These are phyloP conservation scores for Ommatoiulus sabulosus DNA, from an alignment of 2,888 invertebrate species.

Conservation along the genomic window DNA sequence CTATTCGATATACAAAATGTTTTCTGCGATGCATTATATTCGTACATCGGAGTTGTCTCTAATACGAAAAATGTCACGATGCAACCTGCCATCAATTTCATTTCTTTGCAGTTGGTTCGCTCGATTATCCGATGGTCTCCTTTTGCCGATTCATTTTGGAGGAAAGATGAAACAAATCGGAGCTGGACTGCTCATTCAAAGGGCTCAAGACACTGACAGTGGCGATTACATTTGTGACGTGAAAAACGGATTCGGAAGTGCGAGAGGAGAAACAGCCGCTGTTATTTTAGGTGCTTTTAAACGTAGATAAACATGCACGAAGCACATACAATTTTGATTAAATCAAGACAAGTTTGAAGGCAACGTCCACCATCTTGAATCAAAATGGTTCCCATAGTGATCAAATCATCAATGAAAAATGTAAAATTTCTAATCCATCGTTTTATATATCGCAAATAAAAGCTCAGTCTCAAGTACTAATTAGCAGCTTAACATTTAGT, in stretches of 20 bases:
- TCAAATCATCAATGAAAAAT: no score
- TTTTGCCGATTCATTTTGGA: constrained; percentile 80
- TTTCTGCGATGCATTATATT: no score
- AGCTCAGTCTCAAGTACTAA: no score
- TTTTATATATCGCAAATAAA: no score
- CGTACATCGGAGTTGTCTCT: no score
- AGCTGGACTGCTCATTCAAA: constrained; percentile 91
- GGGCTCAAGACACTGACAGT: constrained; percentile 93
- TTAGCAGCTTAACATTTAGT: no score
- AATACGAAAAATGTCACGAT: no score
- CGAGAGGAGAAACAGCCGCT: constrained; percentile 91
- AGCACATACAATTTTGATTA: not conserved
- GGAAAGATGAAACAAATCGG: constrained; percentile 93
- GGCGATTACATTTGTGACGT: constrained; percentile 95
- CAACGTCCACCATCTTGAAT: not conserved
- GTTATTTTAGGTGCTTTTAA: constrained; percentile 80
- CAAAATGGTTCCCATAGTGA: not conserved
- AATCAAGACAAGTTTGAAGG: not conserved
- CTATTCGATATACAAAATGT: no score
- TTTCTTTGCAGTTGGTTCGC: constrained; percentile 59
- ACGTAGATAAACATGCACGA: no score
- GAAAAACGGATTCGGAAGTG: constrained; percentile 91
- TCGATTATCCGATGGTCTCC: constrained; percentile 58
- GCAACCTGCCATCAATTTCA: not conserved
- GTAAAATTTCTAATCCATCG: no score